phyloP scores from a whole-genome alignment of 1,140 invertebrate species.

The Brachionus rubens region DNA sequence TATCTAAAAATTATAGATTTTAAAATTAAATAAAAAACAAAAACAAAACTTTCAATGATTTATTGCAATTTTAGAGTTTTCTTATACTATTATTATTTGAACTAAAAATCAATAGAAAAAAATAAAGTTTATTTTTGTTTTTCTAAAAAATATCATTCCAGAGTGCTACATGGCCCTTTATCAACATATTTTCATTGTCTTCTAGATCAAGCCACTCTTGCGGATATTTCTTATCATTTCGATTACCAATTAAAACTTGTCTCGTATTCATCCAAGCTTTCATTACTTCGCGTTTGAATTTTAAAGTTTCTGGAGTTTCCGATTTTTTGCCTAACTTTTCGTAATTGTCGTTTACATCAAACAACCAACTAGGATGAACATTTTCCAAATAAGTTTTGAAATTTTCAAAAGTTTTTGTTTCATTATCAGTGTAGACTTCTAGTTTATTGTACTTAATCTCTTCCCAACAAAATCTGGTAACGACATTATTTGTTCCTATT shows the following conservation, averaged over 20 bases:
- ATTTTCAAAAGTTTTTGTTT: neutral
- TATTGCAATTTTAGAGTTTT: too few species aligned
- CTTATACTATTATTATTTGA: too few species aligned
- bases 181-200: neutral
- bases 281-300: neutral
- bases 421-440: neutral
- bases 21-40: too few species aligned
- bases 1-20: too few species aligned
- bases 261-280: conserved; percentile 23
- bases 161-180: neutral
- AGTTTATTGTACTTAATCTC: neutral
- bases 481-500: neutral
- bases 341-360: neutral
- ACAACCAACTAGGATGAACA: neutral
- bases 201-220: neutral
- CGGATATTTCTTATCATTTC: neutral
- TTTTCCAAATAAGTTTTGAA: neutral
- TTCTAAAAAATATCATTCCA: neutral
- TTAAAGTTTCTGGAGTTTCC: neutral
- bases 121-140: neutral
- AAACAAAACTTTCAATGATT: too few species aligned
- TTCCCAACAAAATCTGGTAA: neutral
- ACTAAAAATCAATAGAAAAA: too few species aligned
- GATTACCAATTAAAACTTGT: neutral
- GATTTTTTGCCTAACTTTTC: neutral